Base-by-base conservation (phyloP, 2,113 vertebrate species). In the Fulmarus glacialis region DNA sequence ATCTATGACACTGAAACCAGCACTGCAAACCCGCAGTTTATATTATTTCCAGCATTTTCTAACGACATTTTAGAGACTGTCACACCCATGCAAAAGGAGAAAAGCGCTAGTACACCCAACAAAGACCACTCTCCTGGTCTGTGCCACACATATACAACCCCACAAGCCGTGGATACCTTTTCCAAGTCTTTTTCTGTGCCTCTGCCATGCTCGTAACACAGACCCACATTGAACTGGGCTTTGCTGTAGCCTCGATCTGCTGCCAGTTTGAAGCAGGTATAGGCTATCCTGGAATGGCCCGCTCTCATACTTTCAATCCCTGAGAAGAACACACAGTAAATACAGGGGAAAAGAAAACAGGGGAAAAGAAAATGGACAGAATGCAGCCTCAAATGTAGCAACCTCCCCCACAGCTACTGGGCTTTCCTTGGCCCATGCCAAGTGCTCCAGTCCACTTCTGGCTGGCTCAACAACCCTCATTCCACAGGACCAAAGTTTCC, bases 221-320 rank as follows among this genome's bases (percentile, higher is more conserved):
- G 98, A 5, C 98, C 99, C 4, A 98, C 87, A 1, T 99, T 99
- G 98, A 99, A 99, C 96, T 99, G 99, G 53, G 99, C 99, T 97
- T 99, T 99, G 97, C 95, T 98, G 98, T 99, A 99, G 78, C 98
- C 98, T 8, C 97, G 98, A 53, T 98, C 97, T 26, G 99, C 99
- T 9, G 99, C 99, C 94, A 98, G 98, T n/a, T 98, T 96, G 96
- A 99, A 99, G 97, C 98, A 99, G 80, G 96, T 95, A 78, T 99
- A 99, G 32, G 98, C 99, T 22, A 96, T 89, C 5, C 84, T 24
- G 42, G 97, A 80, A 86, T 98, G 97, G 21, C 98, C 97, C 7
- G 96, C 98, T 95, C 89, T 97, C 82, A 98, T 98, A 62, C 91
- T 99, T 97, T 99, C 98, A 63, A 99, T 96, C 73, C 99, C 99